These are phyloP conservation scores for Bettongia penicillata DNA, from an alignment of 2,113 vertebrate genomes.

Conservation along the genomic window DNA sequence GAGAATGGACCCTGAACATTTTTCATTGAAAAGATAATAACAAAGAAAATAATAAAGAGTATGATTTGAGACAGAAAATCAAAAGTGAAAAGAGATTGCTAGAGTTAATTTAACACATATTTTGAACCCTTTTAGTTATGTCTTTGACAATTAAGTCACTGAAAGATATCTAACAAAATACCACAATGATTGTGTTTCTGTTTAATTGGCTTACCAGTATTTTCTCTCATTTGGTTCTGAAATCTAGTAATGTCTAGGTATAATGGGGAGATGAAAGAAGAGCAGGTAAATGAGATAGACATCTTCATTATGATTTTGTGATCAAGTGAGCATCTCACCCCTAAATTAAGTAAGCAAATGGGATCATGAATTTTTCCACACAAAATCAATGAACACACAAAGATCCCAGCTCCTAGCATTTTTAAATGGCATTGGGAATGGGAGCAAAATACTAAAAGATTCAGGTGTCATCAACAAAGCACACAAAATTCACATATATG, in stretches of 20 bases:
- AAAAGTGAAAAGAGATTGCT: neutral
- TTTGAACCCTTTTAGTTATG: neutral
- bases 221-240: too few relatives aligned
- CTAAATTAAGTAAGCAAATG: neutral
- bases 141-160: neutral
- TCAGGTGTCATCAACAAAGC: neutral
- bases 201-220: too few relatives aligned
- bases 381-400: neutral
- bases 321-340: neutral
- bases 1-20: too few relatives aligned
- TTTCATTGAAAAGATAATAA: neutral
- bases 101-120: neutral
- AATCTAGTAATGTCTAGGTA: too few relatives aligned
- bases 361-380: neutral
- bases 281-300: neutral
- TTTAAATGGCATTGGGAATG: too few relatives aligned
- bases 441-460: neutral
- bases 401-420: neutral
- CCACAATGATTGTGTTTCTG: too few relatives aligned
- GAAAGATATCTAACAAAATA: too few relatives aligned
- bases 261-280: too few relatives aligned
- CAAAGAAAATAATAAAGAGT: neutral
- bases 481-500: neutral
- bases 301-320: neutral
- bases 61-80: neutral